Conservation (phyloP, 2,113 vertebrate species). For the Progne subis region DNA sequence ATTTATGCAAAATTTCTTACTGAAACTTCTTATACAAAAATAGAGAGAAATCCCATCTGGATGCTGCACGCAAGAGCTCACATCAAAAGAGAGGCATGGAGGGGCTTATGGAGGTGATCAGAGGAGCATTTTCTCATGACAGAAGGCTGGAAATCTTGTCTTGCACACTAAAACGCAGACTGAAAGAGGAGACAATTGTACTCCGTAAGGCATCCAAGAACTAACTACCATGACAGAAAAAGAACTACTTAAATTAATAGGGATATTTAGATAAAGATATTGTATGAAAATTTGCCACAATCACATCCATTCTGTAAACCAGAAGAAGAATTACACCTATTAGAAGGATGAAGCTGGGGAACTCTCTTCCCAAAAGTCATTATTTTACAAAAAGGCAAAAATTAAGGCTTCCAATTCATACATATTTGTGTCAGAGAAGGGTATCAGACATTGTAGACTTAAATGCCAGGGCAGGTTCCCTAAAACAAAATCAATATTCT, state of each 20-base stretch:
- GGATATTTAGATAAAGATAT: background rate
- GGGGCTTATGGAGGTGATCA: background rate
- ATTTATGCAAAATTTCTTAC: background rate
- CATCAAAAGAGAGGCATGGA: background rate
- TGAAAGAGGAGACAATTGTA: background rate
- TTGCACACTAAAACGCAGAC: background rate
- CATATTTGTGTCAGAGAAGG: background rate
- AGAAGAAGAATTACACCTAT: background rate
- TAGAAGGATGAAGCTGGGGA: background rate
- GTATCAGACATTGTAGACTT: background rate
- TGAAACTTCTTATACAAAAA: background rate
- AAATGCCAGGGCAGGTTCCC: background rate
- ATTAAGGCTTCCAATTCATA: background rate
- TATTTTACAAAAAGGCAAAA: background rate
- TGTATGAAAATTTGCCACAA: background rate
- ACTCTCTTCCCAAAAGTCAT: background rate
- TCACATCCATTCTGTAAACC: background rate
- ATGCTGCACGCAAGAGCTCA: background rate
- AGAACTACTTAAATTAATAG: background rate
- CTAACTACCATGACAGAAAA: background rate
- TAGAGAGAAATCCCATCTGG: background rate
- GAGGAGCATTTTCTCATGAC: background rate
- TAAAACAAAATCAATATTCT: slow-evolving; percentile 5
- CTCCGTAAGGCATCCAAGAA: background rate
- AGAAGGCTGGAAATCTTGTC: background rate